Evolutionary conservation across 2,113 vertebrate genomes (phyloP), one percentile per base, ranked within the genome.

Genomic region (Callipepla californica): DNA sequence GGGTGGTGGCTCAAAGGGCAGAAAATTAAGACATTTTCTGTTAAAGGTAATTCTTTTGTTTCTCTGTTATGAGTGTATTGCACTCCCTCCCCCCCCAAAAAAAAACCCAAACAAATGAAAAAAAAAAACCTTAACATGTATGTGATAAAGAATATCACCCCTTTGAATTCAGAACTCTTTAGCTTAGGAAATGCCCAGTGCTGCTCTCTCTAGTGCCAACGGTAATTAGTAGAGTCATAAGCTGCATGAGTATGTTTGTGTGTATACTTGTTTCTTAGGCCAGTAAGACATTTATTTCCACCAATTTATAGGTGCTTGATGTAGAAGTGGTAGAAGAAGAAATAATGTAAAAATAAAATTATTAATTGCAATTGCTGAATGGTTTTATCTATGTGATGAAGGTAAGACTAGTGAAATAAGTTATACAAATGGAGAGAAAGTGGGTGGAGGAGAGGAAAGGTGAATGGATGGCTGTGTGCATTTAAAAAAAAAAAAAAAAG

Each of bases 171-270:
- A 42, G n/a, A 73, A 32, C 13, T 57, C 13, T 55, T 68, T 67
- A 51, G 18, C 11, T 66, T 85, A 51, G 62, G 13, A 85, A 21
- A 67, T 89, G 4, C 11, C 7, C 11, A 6, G 4, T 80, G 6
- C 32, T 80, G 6, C 80, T 25, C 13, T 36, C 79, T 8, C 15
- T 88, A 6, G 48, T 73, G 9, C 20, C 85, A 47, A 25, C 73
- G 42, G 10, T 14, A 44, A 1, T 69, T 75, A 11, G 9, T 42
- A 59, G 32, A 20, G 51, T 47, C 9, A 7, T 77, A 61, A 66
- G 44, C 23, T 0, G 0, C 25, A 2, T 11, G 40, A 44, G 22
- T 73, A 1, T 48, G 6, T 47, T 65, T 30, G 5, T 74, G 25
- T 74, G 38, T 26, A 38, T 38, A 2, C 34, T 51, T 74, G 6